These are phyloP conservation scores for Aphelinus atriplicis DNA, from an alignment of 1,140 invertebrate species.

Conservation along the genomic window DNA sequence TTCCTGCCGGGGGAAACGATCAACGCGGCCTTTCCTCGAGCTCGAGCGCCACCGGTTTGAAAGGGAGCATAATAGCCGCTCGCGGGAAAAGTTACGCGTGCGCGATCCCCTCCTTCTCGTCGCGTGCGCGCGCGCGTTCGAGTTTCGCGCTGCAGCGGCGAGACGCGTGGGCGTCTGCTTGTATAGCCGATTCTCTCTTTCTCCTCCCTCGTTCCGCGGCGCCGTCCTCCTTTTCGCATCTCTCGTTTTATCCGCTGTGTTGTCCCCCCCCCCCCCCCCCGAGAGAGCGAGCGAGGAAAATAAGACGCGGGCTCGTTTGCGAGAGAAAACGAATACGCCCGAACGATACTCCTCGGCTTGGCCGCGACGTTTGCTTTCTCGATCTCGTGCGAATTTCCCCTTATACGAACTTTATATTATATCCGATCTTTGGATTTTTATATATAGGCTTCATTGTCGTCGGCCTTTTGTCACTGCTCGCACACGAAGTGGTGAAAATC, in stretches of 20 bases:
- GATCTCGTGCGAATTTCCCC: neutral
- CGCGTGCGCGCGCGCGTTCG: slow-evolving; percentile 35
- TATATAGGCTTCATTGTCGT: too few species aligned
- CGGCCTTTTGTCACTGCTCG: too few species aligned
- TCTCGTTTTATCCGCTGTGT: neutral
- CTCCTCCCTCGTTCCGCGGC: too few species aligned
- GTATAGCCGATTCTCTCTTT: too few species aligned
- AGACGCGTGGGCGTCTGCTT: slow-evolving; percentile 34
- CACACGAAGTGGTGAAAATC: too few species aligned
- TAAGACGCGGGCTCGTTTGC: neutral
- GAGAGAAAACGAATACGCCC: neutral
- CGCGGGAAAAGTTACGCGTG: slow-evolving; percentile 30
- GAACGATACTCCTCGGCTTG: neutral
- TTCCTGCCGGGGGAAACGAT: neutral
- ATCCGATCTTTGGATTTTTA: too few species aligned
- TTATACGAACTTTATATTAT: too few species aligned
- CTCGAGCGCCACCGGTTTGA: neutral
- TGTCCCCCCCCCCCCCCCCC: too few species aligned
- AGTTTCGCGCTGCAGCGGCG: slow-evolving; percentile 16
- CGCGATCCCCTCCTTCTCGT: neutral
- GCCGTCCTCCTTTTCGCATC: neutral
- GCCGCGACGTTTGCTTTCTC: neutral
- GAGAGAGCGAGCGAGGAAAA: neutral
- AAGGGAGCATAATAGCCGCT: slow-evolving; percentile 7
- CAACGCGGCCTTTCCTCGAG: neutral